Conservation (phyloP, 2,113 vertebrate species). For the Melanerpes formicivorus region DNA sequence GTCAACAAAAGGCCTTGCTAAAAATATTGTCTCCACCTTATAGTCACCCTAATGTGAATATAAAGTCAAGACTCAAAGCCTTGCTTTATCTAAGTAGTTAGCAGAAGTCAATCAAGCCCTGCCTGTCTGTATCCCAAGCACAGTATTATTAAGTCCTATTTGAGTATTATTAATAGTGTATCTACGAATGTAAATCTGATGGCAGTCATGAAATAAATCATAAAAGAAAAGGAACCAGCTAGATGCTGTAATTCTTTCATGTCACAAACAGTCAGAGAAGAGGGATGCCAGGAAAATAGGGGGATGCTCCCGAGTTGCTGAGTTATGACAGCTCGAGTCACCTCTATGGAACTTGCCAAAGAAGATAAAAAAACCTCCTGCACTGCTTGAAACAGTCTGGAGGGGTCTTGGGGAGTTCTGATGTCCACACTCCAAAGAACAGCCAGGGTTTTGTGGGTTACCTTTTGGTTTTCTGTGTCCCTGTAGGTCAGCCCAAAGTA, state of each 20-base stretch:
- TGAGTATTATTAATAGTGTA: background rate
- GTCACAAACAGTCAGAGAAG: background rate
- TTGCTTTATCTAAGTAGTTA: background rate
- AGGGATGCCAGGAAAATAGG: background rate
- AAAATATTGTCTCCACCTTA: background rate
- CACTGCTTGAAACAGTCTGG: background rate
- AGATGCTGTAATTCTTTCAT: background rate
- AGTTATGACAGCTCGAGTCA: background rate
- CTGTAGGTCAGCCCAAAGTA: slow-evolving; percentile 93
- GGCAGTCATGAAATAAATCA: background rate
- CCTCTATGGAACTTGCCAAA: background rate
- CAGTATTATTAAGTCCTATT: background rate
- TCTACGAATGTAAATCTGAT: background rate
- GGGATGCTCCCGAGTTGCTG: background rate
- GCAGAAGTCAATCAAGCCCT: background rate
- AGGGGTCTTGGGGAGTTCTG: background rate
- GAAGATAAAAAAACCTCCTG: background rate
- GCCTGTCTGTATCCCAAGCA: background rate
- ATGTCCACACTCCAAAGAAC: background rate
- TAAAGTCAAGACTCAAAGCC: background rate
- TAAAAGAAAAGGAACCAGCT: background rate
- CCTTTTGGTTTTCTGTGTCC: slow-evolving; percentile 96
- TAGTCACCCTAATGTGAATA: background rate
- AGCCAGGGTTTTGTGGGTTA: slow-evolving; percentile 46
- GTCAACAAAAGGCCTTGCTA: too few relatives aligned